Percentiles rank a stretch among this genome's conserved stretches.
Conservation (phyloP, 2,797 vertebrate species). For the Nannoperca australis region DNA sequence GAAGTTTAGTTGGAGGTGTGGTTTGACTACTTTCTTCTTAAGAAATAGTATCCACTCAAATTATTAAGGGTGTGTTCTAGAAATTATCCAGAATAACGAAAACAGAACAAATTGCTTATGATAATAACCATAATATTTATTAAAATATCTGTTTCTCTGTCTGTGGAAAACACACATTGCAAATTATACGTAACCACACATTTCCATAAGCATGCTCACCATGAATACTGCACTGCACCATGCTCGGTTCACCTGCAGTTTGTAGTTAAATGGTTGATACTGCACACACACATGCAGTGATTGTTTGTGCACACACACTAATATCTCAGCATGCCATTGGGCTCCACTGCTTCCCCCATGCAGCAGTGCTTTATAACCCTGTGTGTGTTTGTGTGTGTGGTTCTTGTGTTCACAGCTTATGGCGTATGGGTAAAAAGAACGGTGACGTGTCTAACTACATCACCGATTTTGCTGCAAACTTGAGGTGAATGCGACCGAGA, state of each 20-base stretch:
- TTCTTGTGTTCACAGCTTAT: conserved; percentile 85
- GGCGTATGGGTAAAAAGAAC: conserved; percentile 88
- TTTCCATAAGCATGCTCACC: conserved; percentile 36
- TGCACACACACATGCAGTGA: not conserved
- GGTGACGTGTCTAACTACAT: conserved; percentile 88
- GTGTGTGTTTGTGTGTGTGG: conserved; percentile 77
- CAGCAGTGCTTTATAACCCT: conserved; percentile 71
- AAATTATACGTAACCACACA: conserved; percentile 24
- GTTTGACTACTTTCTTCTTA: not conserved
- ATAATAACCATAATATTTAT: not conserved
- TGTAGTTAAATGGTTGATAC: conserved; percentile 60
- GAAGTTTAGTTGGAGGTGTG: not conserved
- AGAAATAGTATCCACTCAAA: not conserved
- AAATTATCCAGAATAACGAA: not conserved
- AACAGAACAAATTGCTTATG: not conserved
- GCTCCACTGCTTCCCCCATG: conserved; percentile 47
- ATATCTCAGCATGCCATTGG: conserved; percentile 41
- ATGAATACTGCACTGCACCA: conserved; percentile 20
- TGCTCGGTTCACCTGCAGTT: conserved; percentile 72
- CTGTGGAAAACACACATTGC: not conserved
- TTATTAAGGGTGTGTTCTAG: not conserved
- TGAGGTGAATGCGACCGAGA: conserved; percentile 83
- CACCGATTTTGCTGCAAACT: conserved; percentile 88
- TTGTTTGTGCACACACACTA: conserved; percentile 30
- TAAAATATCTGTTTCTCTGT: not conserved